Conservation (phyloP, 2,888 invertebrate species). For the Sericinus montela region DNA sequence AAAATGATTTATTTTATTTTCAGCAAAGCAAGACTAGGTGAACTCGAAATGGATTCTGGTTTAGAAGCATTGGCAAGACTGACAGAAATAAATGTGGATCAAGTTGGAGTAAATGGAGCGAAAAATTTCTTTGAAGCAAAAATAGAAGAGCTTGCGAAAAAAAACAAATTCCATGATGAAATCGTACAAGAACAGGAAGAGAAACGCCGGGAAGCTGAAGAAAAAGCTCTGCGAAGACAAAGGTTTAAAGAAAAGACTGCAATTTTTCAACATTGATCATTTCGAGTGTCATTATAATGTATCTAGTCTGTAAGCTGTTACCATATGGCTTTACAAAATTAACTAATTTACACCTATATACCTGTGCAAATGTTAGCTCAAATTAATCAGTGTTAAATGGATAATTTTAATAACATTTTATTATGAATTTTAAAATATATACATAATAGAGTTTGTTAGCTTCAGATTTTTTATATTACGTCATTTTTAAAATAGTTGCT, state of each 20-base stretch:
- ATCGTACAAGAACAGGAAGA: conserved; percentile 96
- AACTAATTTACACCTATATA: too few relatives aligned
- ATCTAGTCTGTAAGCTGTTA: conserved; percentile 75
- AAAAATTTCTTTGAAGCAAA: conserved; percentile 98
- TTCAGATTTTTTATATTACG: too few relatives aligned
- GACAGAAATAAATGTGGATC: conserved; percentile 95
- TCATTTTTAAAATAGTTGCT: too few relatives aligned
- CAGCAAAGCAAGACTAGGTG: conserved; percentile 95
- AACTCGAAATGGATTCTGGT: conserved; percentile 92
- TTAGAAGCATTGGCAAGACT: conserved; percentile 90
- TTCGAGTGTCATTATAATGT: conserved; percentile 30
- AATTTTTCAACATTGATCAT: conserved; percentile 80
- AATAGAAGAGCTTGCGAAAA: conserved; percentile 90
- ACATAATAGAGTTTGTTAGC: too few relatives aligned
- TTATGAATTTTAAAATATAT: too few relatives aligned
- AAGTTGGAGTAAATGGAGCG: conserved; percentile 96
- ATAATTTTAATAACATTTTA: too few relatives aligned
- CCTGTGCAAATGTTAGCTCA: conserved; percentile 1
- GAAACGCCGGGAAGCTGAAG: conserved; percentile 89
- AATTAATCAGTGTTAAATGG: too few relatives aligned
- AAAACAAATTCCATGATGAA: conserved; percentile 95
- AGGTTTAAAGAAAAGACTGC: conserved; percentile 94
- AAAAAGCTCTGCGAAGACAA: conserved; percentile 87
- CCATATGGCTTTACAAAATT: conserved; percentile 49
- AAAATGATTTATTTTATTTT: conserved; percentile 19